Evolutionary conservation across 2,888 invertebrate species (phyloP), one percentile per base, ranked within the genome.

Genomic region (Heteromyza rotundicornis): DNA sequence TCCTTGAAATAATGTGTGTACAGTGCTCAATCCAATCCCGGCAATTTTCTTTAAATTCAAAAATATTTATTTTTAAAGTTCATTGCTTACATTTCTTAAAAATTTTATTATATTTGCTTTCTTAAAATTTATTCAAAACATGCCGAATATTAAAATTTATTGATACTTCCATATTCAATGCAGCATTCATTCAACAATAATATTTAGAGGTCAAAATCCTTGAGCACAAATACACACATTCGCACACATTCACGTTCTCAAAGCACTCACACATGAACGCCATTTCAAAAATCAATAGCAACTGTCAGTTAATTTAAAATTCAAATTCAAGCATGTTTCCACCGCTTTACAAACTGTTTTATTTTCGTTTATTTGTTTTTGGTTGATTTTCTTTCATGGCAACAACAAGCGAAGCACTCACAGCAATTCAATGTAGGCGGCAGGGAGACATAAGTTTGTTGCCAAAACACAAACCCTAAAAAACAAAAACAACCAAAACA

Each of bases 271-370:
- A 54, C 27, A 47, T 20, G 19, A 19, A 3, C 47, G 47, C 3
- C 49, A 44, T 56, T 54, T 44, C 53, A 40, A 59, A 59, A 40
- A 59, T 52, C 52, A 47, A 59, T 53, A 51, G 27, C 27, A 40
- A 40, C 20, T 23, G 40, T 52, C 53, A 35, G 40, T 72, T 69
- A 71, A 74, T 74, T 72, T 72, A 69, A 74, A 75, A 75, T 73
- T 75, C 67, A 75, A 74, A 74, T 71, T 65, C 67, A 68, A 74
- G 72, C 71, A 68, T 64, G 65, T 67, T 67, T 62, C 60, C 35
- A 35, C 32, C 35, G 50, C 50, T 50, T 59, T 17, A 19, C 58
- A 36, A 59, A 24, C n/a, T n/a, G n/a, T n/a, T n/a, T n/a, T n/a
- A n/a, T n/a, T n/a, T n/a, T n/a, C n/a, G n/a, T n/a, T n/a, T n/a